A percentile compares a stretch with the other conserved stretches of the same genome.
These are phyloP conservation scores for Drosophila diplacantha DNA, from an alignment of 2,888 invertebrate genomes.

Conservation along the genomic window DNA sequence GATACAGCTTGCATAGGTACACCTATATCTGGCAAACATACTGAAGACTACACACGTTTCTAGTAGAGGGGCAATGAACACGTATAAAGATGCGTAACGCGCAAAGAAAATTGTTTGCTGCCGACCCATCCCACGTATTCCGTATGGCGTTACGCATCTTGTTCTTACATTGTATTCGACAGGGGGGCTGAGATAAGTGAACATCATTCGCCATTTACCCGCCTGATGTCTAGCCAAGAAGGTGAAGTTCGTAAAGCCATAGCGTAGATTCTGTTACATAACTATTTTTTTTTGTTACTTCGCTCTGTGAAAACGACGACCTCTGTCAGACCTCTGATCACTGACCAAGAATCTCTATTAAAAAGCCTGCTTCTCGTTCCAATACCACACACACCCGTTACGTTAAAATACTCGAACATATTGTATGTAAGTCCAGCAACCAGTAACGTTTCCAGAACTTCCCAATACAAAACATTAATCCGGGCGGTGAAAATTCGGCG, in stretches of 20 bases:
- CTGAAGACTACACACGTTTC: not conserved
- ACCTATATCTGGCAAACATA: slow-evolving; percentile 1
- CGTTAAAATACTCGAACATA: slow-evolving; percentile 3
- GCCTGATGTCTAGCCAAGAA: slow-evolving; percentile 9
- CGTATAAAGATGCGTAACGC: not conserved
- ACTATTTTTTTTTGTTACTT: not conserved
- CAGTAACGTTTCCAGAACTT: slow-evolving; percentile 9
- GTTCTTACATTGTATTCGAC: not conserved
- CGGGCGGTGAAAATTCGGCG: slow-evolving; percentile 14
- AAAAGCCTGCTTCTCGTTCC: slow-evolving; percentile 22
- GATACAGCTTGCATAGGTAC: not conserved
- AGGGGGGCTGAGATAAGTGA: slow-evolving; percentile 21
- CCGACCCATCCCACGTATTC: too few relatives aligned
- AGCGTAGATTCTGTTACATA: not conserved
- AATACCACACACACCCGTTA: slow-evolving; percentile 7
- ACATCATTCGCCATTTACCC: slow-evolving; percentile 14
- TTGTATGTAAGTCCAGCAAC: slow-evolving; percentile 18
- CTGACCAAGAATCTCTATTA: slow-evolving; percentile 67
- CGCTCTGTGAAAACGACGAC: slow-evolving; percentile 9
- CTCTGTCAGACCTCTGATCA: slow-evolving; percentile 26
- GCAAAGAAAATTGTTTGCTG: too few relatives aligned
- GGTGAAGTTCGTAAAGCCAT: slow-evolving; percentile 28
- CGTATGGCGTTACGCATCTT: not conserved
- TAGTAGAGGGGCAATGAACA: slow-evolving; percentile 2
- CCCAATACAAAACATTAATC: not conserved